Evolutionary conservation across 2,888 invertebrate species (phyloP).

Genomic region (Aleiodes leptofemur): DNA sequence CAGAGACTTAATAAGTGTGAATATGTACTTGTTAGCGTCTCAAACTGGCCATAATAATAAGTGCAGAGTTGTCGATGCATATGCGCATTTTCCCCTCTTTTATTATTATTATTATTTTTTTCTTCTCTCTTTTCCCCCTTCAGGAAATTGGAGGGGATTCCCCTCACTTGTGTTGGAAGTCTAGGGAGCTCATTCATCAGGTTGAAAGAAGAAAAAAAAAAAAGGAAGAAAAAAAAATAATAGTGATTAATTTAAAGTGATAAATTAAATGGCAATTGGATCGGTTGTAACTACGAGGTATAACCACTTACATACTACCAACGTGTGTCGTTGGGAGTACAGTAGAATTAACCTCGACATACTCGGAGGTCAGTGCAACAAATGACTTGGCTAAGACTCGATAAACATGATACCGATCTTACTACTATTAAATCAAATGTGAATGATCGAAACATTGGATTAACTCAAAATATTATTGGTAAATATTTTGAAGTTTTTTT

Average conservation of each 20-base stretch:
- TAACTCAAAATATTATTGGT: too few species aligned
- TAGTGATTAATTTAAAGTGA: conserved; percentile 32
- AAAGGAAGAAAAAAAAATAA: conserved; percentile 31
- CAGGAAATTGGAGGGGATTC: not conserved
- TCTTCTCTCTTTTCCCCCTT: conserved; percentile 4
- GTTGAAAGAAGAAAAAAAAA: conserved; percentile 27
- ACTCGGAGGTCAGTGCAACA: conserved; percentile 44
- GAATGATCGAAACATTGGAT: conserved; percentile 23
- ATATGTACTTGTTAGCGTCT: conserved; percentile 43
- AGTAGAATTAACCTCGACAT: conserved; percentile 47
- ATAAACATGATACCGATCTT: conserved; percentile 46
- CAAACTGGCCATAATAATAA: conserved; percentile 17
- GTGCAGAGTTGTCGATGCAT: conserved; percentile 41
- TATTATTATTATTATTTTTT: conserved; percentile 11
- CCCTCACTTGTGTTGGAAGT: not conserved
- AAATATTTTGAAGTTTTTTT: too few species aligned
- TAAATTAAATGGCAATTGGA: conserved; percentile 33
- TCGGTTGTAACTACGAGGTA: conserved; percentile 26
- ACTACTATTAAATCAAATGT: conserved; percentile 43
- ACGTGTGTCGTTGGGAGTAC: conserved; percentile 27
- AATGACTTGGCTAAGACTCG: conserved; percentile 45
- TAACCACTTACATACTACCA: conserved; percentile 1
- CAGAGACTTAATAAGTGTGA: conserved; percentile 33
- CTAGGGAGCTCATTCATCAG: conserved; percentile 15
- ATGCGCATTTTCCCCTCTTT: conserved; percentile 18